phyloP scores from a whole-genome alignment of 2,888 invertebrate genomes.

The Biston betularia region DNA sequence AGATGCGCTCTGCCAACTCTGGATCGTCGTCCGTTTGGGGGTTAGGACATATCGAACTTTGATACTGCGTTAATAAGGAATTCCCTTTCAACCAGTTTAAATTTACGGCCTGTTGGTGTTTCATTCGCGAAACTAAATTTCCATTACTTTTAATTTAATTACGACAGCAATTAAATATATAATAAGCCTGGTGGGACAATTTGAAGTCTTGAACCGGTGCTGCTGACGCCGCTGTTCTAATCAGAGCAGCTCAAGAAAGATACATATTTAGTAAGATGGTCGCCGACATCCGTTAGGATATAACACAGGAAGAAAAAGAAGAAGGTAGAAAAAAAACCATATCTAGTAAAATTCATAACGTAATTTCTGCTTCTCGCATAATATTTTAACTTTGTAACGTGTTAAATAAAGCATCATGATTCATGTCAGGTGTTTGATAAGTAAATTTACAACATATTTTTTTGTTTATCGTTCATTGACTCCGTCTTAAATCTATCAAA shows the following conservation, averaged over 20 bases:
- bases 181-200: no score
- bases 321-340: no score
- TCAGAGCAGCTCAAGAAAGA: no score
- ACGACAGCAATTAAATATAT: no score
- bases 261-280: no score
- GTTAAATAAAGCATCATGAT: neutral
- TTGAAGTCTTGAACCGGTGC: no score
- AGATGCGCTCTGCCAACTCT: constrained; percentile 84
- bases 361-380: neutral
- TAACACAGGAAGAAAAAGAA: no score
- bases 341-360: neutral
- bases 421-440: constrained; percentile 16
- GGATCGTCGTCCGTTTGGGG: constrained; percentile 65
- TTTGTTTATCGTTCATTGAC: constrained; percentile 52
- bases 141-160: no score
- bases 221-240: no score
- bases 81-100: constrained; percentile 49
- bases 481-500: constrained; percentile 33
- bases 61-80: constrained; percentile 62
- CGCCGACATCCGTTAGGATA: no score
- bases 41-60: constrained; percentile 80
- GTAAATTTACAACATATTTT: constrained; percentile 8
- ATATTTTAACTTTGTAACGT: neutral
- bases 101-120: constrained; percentile 18
- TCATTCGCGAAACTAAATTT: neutral